Evolutionary conservation across 1,140 invertebrate species (phyloP).

Genomic region (Drosophila sulfurigaster): DNA sequence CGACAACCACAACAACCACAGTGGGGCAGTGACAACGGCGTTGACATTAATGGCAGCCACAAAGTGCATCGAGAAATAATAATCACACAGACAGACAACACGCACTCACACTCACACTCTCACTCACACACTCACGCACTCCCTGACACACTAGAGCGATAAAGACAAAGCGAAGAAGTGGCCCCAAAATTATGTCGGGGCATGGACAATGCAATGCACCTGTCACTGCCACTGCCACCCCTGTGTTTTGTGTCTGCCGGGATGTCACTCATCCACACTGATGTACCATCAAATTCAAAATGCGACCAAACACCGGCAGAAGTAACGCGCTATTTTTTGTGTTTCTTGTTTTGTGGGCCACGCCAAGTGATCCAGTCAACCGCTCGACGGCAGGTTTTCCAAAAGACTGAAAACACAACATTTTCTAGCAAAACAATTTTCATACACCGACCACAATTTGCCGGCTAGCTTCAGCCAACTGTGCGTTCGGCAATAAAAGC

Average conservation of each 20-base stretch:
- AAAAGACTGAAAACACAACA: constrained; percentile 72
- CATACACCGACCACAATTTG: constrained; percentile 66
- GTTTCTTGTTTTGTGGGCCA: background rate
- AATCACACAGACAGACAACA: constrained; percentile 28
- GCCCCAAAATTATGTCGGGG: constrained; percentile 1
- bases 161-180: constrained; percentile 23
- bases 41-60: constrained; percentile 73
- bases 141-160: constrained; percentile 2
- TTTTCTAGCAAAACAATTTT: constrained; percentile 76
- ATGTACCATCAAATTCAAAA: constrained; percentile 27
- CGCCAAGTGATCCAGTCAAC: constrained; percentile 66
- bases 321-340: background rate
- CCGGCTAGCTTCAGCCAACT: constrained; percentile 54
- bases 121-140: background rate
- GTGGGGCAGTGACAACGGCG: constrained; percentile 44
- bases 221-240: constrained; percentile 25
- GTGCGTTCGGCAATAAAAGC: constrained; percentile 53
- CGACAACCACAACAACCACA: constrained; percentile 43
- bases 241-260: constrained; percentile 3
- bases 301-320: constrained; percentile 4
- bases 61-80: constrained; percentile 61
- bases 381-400: constrained; percentile 78
- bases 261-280: constrained; percentile 28
- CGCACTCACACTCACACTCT: constrained; percentile 8
- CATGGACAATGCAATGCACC: constrained; percentile 36